Conservation (phyloP, 1,140 invertebrate species). For the Eubasilissa regina region DNA sequence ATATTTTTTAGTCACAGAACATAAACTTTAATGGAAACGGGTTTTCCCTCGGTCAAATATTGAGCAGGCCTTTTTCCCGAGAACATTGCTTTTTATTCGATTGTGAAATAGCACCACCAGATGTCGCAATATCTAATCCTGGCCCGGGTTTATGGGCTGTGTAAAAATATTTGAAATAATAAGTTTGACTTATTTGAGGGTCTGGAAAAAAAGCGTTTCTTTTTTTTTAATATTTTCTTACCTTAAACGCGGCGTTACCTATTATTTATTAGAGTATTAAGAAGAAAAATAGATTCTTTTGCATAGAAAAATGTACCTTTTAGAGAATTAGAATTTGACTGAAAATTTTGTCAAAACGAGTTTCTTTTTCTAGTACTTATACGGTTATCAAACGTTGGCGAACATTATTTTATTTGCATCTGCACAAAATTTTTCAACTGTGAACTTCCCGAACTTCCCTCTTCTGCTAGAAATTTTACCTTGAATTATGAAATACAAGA, state of each 20-base stretch:
- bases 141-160: constrained; percentile 1
- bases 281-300: no score
- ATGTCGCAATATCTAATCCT: constrained; percentile 15
- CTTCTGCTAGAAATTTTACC: no score
- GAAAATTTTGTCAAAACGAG: no score
- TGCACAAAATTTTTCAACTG: no score
- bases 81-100: constrained; percentile 43
- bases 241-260: background rate
- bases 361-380: no score
- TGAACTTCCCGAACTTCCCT: no score
- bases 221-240: constrained; percentile 22
- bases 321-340: no score
- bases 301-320: no score
- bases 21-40: constrained; percentile 32
- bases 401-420: no score
- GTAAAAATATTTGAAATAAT: constrained; percentile 36
- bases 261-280: no score
- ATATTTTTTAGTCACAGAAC: constrained; percentile 36
- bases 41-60: constrained; percentile 41
- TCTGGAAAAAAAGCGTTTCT: background rate
- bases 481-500: no score
- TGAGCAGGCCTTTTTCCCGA: constrained; percentile 14
- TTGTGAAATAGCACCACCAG: constrained; percentile 37
- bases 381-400: no score
- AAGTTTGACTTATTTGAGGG: constrained; percentile 18